phyloP scores from a whole-genome alignment of 2,888 invertebrate genomes.

The Catocala nupta region DNA sequence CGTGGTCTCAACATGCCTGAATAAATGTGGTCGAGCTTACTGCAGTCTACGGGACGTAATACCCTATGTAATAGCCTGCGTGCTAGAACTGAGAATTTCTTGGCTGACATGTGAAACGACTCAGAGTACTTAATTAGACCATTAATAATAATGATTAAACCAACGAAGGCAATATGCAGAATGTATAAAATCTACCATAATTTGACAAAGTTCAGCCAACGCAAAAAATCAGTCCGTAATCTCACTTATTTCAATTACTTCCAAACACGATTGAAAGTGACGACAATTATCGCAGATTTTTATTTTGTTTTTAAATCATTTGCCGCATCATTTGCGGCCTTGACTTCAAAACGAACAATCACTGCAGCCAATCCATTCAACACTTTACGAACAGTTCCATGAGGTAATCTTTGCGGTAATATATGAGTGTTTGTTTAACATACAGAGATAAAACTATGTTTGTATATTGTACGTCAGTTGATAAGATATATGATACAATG shows the following conservation, averaged over 20 bases:
- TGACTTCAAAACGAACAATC: conserved; percentile 59
- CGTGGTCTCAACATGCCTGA: too few relatives aligned
- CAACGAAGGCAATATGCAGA: too few relatives aligned
- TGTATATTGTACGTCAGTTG: conserved; percentile 16
- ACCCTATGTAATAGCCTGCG: too few relatives aligned
- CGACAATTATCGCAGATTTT: conserved; percentile 54
- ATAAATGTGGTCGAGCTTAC: too few relatives aligned
- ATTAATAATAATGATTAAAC: too few relatives aligned
- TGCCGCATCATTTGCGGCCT: conserved; percentile 74
- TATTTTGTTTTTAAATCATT: conserved; percentile 67
- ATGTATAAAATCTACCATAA: too few relatives aligned
- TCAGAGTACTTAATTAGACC: too few relatives aligned
- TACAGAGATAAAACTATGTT: conserved; percentile 37
- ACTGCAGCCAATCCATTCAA: conserved; percentile 56
- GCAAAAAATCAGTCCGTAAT: conserved; percentile 9
- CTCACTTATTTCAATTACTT: conserved; percentile 24
- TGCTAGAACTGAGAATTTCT: too few relatives aligned
- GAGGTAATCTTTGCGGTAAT: conserved; percentile 39
- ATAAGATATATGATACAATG: conserved; percentile 30
- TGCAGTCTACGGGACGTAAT: too few relatives aligned
- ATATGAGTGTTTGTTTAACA: conserved; percentile 42
- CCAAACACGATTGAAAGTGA: conserved; percentile 36
- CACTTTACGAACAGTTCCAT: conserved; percentile 40
- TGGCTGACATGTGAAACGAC: too few relatives aligned
- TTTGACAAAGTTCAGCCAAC: too few relatives aligned